Evolutionary conservation across 2,888 invertebrate genomes (phyloP).

Genomic region (Biston stratarius): DNA sequence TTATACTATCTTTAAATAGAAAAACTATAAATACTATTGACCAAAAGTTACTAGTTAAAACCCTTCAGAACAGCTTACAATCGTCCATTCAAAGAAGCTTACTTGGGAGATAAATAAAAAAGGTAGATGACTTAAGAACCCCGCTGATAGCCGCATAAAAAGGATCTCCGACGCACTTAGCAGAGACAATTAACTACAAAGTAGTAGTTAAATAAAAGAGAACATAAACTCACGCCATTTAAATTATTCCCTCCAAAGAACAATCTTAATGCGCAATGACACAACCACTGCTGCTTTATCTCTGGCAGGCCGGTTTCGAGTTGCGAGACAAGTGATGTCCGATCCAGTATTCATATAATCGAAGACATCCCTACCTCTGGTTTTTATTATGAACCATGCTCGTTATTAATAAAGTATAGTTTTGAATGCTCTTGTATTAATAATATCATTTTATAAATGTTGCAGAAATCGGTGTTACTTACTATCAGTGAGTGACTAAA

Average conservation of each 20-base stretch:
- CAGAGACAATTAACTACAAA: conserved; percentile 44
- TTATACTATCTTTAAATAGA: no score
- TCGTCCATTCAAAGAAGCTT: conserved; percentile 17
- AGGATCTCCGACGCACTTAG: conserved; percentile 41
- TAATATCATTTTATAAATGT: conserved; percentile 24
- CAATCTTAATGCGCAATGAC: conserved; percentile 65
- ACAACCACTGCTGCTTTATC: conserved; percentile 62
- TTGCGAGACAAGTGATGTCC: conserved; percentile 54
- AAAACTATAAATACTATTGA: background rate
- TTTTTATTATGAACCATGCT: conserved; percentile 19
- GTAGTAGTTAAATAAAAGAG: conserved; percentile 43
- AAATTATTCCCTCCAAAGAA: conserved; percentile 58
- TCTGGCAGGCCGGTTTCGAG: conserved; percentile 51
- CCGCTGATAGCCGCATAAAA: conserved; percentile 39
- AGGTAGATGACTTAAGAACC: conserved; percentile 35
- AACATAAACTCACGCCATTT: conserved; percentile 48
- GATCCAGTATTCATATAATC: conserved; percentile 59
- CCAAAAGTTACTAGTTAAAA: background rate
- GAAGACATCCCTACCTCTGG: conserved; percentile 35
- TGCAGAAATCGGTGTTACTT: background rate
- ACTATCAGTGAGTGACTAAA: conserved; percentile 12
- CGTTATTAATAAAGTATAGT: conserved; percentile 28
- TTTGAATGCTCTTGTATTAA: conserved; percentile 21
- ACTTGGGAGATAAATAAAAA: conserved; percentile 29
- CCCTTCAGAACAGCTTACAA: conserved; percentile 1